Evolutionary conservation across 2,113 vertebrate genomes (phyloP).

Genomic region (Ochotona princeps): DNA sequence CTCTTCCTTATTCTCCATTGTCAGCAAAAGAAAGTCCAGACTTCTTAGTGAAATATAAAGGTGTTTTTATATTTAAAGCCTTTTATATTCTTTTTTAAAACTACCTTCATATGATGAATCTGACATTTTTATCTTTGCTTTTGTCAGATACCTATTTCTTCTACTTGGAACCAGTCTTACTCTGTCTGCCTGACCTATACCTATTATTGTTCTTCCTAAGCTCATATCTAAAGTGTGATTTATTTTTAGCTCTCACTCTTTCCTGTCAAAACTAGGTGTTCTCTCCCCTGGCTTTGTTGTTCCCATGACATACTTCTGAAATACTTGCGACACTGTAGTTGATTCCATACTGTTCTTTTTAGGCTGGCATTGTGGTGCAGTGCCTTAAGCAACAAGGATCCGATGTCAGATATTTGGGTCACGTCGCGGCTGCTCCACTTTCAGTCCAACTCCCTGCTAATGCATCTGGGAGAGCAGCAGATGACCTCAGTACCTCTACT

Average conservation of each 20-base stretch:
- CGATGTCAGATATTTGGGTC: no score
- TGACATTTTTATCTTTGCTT: constrained; percentile 1
- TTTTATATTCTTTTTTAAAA: not conserved
- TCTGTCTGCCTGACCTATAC: not conserved
- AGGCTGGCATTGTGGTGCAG: no score
- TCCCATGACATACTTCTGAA: not conserved
- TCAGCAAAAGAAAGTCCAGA: not conserved
- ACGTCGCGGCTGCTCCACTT: no score
- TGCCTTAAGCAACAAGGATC: no score
- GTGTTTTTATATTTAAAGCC: not conserved
- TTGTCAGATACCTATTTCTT: not conserved
- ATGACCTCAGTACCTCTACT: no score
- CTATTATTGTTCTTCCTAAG: not conserved
- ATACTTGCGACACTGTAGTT: not conserved
- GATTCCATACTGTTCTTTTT: not conserved
- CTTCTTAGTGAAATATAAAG: not conserved
- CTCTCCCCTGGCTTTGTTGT: not conserved
- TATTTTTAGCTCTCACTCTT: not conserved
- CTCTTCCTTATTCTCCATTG: not conserved
- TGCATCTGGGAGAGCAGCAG: no score
- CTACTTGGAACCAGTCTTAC: not conserved
- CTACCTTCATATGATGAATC: not conserved
- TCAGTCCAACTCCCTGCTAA: no score
- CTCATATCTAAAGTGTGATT: not conserved
- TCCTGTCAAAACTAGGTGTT: not conserved